Conservation (phyloP, 2,113 vertebrate species). For the Nyctereutes procyonoides region DNA sequence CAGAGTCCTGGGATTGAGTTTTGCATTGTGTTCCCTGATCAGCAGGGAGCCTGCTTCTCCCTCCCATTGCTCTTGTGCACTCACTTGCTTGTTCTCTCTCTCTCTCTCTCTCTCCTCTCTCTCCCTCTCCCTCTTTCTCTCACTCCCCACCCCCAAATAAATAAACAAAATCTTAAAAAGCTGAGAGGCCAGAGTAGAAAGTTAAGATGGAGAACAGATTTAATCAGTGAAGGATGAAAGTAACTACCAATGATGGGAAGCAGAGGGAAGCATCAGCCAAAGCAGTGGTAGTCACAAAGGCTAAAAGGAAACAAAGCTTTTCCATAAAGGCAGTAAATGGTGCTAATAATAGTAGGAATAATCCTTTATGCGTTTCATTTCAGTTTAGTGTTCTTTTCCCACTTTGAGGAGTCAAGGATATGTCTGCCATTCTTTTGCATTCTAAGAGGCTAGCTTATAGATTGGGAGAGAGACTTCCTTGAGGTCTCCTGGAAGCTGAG, state of each 20-base stretch:
- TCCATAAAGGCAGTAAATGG: background rate
- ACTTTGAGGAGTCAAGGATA: background rate
- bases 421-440: background rate
- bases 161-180: background rate
- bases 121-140: too few relatives aligned
- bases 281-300: background rate
- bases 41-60: too few relatives aligned
- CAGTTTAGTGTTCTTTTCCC: background rate
- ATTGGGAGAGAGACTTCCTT: background rate
- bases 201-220: background rate
- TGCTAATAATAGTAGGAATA: background rate
- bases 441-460: background rate
- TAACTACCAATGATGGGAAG: background rate
- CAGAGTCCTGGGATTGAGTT: too few relatives aligned
- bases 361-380: background rate
- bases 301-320: background rate
- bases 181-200: background rate
- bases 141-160: too few relatives aligned
- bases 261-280: background rate
- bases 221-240: background rate
- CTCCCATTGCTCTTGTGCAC: too few relatives aligned
- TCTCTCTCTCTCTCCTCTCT: too few relatives aligned
- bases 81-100: too few relatives aligned
- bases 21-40: too few relatives aligned
- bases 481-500: background rate